These are phyloP conservation scores for Steinernema feltiae DNA, from an alignment of 1,140 invertebrate genomes.

Conservation along the genomic window DNA sequence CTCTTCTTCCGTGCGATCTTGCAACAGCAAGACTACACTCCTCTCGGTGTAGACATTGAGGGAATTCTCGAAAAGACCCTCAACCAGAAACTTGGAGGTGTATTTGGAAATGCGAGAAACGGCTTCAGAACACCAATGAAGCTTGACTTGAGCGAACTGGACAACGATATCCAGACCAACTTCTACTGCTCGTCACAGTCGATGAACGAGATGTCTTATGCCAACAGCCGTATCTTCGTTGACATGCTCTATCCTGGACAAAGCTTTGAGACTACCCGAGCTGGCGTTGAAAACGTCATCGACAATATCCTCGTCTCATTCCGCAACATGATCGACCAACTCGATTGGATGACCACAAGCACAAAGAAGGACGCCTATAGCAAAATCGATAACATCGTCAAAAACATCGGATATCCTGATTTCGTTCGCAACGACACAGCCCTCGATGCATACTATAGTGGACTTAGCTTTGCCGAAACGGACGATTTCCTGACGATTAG, in stretches of 20 bases:
- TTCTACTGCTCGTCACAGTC: conserved; percentile 20
- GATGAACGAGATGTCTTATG: conserved; percentile 27
- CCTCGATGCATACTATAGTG: conserved; percentile 23
- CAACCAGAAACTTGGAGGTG: background rate
- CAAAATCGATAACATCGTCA: conserved; percentile 30
- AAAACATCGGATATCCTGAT: conserved; percentile 39
- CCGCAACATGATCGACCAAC: conserved; percentile 36
- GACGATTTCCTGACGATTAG: background rate
- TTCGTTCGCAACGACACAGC: conserved; percentile 28
- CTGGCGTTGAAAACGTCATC: conserved; percentile 28
- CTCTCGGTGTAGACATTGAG: background rate
- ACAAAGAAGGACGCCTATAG: conserved; percentile 30
- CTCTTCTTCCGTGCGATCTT: conserved; percentile 16
- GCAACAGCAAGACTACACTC: background rate
- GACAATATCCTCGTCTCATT: conserved; percentile 30
- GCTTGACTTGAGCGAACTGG: background rate
- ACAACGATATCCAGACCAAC: background rate
- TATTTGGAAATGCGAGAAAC: background rate
- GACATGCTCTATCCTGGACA: conserved; percentile 30
- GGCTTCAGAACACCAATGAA: background rate
- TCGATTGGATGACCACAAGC: conserved; percentile 32
- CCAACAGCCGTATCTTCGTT: conserved; percentile 32
- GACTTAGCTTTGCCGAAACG: conserved; percentile 4
- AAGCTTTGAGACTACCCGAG: background rate
- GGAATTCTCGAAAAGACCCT: background rate